These are phyloP conservation scores for Microdon myrmicae DNA, from an alignment of 2,888 invertebrate species.

Conservation along the genomic window DNA sequence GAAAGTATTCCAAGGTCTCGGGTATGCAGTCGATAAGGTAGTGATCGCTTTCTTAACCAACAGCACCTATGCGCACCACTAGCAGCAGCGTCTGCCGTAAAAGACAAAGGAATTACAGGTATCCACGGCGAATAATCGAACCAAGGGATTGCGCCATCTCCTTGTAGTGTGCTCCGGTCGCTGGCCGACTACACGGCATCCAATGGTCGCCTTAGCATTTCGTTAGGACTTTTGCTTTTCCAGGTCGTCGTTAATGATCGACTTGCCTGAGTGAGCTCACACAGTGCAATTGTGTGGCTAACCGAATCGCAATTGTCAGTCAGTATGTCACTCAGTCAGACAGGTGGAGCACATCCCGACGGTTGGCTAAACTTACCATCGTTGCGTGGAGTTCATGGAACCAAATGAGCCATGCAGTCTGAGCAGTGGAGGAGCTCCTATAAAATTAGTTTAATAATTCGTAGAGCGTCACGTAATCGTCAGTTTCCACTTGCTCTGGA, in stretches of 20 bases:
- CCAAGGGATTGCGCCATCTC: slow-evolving; percentile 11
- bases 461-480: too few relatives aligned
- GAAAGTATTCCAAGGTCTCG: slow-evolving; percentile 40
- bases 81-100: slow-evolving; percentile 1
- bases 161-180: too few relatives aligned
- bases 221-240: slow-evolving; percentile 1
- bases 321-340: slow-evolving; percentile 1
- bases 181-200: slow-evolving; percentile 9
- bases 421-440: too few relatives aligned
- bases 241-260: neutral
- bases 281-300: slow-evolving; percentile 6
- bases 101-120: slow-evolving; percentile 17
- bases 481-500: too few relatives aligned
- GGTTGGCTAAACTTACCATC: too few relatives aligned
- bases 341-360: neutral
- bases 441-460: too few relatives aligned
- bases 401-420: too few relatives aligned
- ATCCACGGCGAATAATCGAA: slow-evolving; percentile 3
- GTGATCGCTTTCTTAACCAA: slow-evolving; percentile 13
- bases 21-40: slow-evolving; percentile 26
- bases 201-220: slow-evolving; percentile 10
- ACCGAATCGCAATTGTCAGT: slow-evolving; percentile 13
- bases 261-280: neutral
- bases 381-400: too few relatives aligned
- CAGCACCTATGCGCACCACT: neutral